phyloP scores from a whole-genome alignment of 2,888 invertebrate genomes.

The Achlya flavicornis region DNA sequence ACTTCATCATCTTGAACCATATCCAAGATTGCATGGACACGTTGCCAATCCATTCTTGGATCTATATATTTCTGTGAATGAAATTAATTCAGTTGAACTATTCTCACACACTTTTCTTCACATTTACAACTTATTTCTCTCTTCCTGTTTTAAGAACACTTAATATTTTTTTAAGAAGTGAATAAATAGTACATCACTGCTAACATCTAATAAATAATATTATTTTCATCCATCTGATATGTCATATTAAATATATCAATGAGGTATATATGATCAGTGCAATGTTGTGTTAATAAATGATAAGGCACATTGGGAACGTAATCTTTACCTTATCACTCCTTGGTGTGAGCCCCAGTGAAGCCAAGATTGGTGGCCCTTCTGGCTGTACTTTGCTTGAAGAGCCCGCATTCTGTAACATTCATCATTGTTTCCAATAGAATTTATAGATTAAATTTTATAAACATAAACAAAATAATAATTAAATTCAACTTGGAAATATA shows the following conservation, averaged over 20 bases:
- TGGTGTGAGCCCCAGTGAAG: constrained; percentile 80
- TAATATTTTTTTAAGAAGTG: background rate
- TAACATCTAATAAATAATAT: constrained; percentile 14
- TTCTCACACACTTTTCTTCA: constrained; percentile 50
- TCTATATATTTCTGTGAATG: constrained; percentile 79
- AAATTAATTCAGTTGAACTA: constrained; percentile 78
- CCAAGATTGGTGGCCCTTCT: constrained; percentile 81
- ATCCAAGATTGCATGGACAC: constrained; percentile 77
- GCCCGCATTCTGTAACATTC: constrained; percentile 61
- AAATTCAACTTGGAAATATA: background rate
- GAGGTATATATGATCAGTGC: constrained; percentile 27
- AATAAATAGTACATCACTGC: background rate
- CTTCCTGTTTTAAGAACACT: background rate
- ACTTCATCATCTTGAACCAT: constrained; percentile 75
- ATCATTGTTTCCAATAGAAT: constrained; percentile 1
- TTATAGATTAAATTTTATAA: background rate
- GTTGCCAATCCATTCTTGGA: constrained; percentile 80
- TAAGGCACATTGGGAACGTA: constrained; percentile 43
- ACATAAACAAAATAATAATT: background rate
- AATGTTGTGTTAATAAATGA: constrained; percentile 38
- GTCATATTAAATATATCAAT: constrained; percentile 44
- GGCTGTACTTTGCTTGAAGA: constrained; percentile 68
- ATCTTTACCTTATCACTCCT: constrained; percentile 82
- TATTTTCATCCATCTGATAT: constrained; percentile 35
- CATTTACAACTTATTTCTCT: background rate